These are phyloP conservation scores for Ptilodon capucinus DNA, from an alignment of 2,888 invertebrate genomes.

Conservation along the genomic window DNA sequence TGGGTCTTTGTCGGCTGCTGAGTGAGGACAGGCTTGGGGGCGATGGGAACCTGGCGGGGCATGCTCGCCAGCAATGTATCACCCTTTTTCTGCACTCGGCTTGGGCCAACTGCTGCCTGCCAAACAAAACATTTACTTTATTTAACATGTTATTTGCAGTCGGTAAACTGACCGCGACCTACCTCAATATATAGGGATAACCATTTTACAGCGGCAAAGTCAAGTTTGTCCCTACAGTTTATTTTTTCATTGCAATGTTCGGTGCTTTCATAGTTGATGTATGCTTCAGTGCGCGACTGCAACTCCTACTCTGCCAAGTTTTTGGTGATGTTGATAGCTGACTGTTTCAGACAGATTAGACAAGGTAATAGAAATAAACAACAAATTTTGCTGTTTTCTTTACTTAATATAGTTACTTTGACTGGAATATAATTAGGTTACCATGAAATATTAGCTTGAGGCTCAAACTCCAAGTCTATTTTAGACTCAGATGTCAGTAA, in stretches of 20 bases:
- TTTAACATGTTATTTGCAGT: no score
- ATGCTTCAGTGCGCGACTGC: no score
- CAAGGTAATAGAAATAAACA: no score
- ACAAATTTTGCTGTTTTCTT: neutral
- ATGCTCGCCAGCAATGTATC: slow-evolving; percentile 30
- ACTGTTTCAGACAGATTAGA: no score
- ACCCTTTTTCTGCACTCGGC: slow-evolving; percentile 33
- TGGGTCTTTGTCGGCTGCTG: slow-evolving; percentile 38
- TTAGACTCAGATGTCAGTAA: slow-evolving; percentile 44
- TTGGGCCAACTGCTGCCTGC: slow-evolving; percentile 40
- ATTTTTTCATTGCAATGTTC: no score
- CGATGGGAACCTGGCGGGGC: slow-evolving; percentile 75
- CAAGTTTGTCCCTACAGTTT: no score
- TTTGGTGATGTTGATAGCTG: no score
- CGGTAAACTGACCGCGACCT: no score
- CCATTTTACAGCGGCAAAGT: no score
- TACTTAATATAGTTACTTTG: slow-evolving; percentile 47
- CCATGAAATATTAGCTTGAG: slow-evolving; percentile 25
- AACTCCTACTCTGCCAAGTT: no score
- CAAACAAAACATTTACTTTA: slow-evolving; percentile 2
- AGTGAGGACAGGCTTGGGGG: slow-evolving; percentile 60
- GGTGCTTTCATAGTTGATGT: no score
- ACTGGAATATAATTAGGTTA: slow-evolving; percentile 53
- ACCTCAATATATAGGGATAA: no score
- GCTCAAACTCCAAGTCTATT: slow-evolving; percentile 53